Evolutionary conservation across 1,140 invertebrate species (phyloP).

Genomic region (Drosophila watanabei): DNA sequence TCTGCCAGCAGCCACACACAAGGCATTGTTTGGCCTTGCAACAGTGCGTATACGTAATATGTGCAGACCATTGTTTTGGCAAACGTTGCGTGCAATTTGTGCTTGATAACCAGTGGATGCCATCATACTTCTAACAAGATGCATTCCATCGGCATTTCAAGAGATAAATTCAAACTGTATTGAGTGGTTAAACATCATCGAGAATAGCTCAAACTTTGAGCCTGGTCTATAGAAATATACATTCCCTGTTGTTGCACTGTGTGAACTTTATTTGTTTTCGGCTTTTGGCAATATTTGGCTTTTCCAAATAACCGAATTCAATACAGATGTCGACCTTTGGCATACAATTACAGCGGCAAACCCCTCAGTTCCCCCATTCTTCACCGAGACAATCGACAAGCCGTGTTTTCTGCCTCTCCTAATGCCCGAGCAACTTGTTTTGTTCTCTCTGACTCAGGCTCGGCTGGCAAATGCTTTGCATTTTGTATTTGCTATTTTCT

Average conservation of each 20-base stretch:
- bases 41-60: slow-evolving; percentile 71
- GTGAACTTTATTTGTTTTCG: slow-evolving; percentile 11
- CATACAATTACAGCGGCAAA: slow-evolving; percentile 63
- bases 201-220: neutral
- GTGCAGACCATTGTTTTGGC: slow-evolving; percentile 10
- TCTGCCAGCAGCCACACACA: neutral
- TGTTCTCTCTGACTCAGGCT: slow-evolving; percentile 37
- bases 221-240: neutral
- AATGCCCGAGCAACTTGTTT: slow-evolving; percentile 40
- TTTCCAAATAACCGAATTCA: slow-evolving; percentile 34
- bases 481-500: slow-evolving; percentile 30
- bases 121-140: slow-evolving; percentile 10
- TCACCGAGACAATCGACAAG: slow-evolving; percentile 18
- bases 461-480: slow-evolving; percentile 7
- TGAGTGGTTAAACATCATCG: neutral
- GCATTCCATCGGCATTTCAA: neutral
- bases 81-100: slow-evolving; percentile 47
- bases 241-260: neutral
- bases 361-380: slow-evolving; percentile 4
- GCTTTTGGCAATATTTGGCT: slow-evolving; percentile 29
- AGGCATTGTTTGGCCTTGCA: slow-evolving; percentile 50
- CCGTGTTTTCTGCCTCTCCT: slow-evolving; percentile 14
- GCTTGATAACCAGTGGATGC: slow-evolving; percentile 17
- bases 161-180: neutral
- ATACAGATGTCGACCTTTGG: slow-evolving; percentile 69